These are phyloP conservation scores for Rostratula benghalensis DNA, from an alignment of 2,113 vertebrate genomes.

Conservation along the genomic window DNA sequence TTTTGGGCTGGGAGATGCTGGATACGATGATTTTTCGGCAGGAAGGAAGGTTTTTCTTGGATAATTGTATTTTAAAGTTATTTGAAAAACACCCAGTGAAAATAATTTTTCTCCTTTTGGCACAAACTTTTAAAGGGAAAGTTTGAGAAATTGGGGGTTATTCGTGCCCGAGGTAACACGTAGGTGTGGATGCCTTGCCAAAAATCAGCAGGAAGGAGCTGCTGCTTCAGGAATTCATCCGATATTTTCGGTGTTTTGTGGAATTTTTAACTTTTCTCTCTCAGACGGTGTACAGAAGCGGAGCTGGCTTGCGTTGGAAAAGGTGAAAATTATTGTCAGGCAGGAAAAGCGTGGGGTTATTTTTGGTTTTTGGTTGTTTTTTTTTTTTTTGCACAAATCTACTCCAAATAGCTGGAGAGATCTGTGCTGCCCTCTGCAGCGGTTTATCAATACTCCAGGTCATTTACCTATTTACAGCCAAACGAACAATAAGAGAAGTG, in stretches of 20 bases:
- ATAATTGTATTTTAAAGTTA: background rate
- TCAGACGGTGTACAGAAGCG: accelerated
- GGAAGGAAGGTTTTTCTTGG: background rate
- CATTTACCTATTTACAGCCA: constrained; percentile 46
- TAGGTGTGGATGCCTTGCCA: accelerated
- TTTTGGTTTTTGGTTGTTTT: too few relatives aligned
- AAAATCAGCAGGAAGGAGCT: background rate
- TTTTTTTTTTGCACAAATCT: background rate
- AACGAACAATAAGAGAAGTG: constrained; percentile 33
- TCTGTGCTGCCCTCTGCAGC: constrained; percentile 57
- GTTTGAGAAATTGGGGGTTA: background rate
- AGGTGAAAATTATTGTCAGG: background rate
- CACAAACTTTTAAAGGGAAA: background rate
- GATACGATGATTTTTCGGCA: accelerated
- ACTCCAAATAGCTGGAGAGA: background rate
- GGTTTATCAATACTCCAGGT: constrained; percentile 19
- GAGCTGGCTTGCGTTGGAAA: background rate
- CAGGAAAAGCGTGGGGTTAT: background rate
- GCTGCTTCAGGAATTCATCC: background rate
- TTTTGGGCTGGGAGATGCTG: background rate
- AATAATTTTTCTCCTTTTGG: background rate
- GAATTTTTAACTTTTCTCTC: background rate
- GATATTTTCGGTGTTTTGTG: background rate
- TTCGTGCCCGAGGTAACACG: background rate
- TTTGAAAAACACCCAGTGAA: background rate